Evolutionary conservation across 2,888 invertebrate genomes (phyloP).

Genomic region (Erannis defoliaria): DNA sequence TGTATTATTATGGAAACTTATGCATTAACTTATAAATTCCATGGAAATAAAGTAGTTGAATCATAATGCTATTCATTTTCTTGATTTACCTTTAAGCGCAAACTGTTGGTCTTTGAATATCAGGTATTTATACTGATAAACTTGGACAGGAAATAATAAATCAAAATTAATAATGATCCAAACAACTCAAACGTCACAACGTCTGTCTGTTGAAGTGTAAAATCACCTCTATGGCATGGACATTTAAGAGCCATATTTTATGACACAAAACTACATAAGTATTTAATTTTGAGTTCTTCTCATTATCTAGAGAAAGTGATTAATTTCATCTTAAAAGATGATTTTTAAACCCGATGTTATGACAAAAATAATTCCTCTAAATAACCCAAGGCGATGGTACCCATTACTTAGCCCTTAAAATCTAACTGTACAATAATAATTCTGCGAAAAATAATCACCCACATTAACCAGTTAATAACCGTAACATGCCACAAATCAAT

Average conservation of each 20-base stretch:
- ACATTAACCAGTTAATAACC: conserved; percentile 72
- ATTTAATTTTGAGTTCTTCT: not conserved
- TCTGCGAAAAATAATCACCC: conserved; percentile 65
- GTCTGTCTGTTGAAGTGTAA: not conserved
- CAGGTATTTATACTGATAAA: not conserved
- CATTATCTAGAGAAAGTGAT: not conserved
- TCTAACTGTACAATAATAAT: conserved; percentile 27
- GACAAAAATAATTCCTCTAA: conserved; percentile 18
- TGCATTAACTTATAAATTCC: conserved; percentile 12
- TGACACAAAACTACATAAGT: not conserved
- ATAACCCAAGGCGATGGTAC: not conserved
- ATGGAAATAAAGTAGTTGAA: conserved; percentile 18
- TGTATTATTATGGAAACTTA: conserved; percentile 31
- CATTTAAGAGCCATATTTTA: too few relatives aligned
- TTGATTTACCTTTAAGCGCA: conserved; percentile 16
- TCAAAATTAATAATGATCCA: not conserved
- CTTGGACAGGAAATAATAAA: conserved; percentile 7
- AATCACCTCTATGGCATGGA: too few relatives aligned
- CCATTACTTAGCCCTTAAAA: too few relatives aligned
- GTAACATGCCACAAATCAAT: conserved; percentile 79
- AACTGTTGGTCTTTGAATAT: conserved; percentile 14
- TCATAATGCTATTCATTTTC: conserved; percentile 12
- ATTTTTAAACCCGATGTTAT: conserved; percentile 11
- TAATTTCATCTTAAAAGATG: not conserved
- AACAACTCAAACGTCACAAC: not conserved